These are phyloP conservation scores for Pyrrhia umbra DNA, from an alignment of 2,888 invertebrate genomes.

Conservation along the genomic window DNA sequence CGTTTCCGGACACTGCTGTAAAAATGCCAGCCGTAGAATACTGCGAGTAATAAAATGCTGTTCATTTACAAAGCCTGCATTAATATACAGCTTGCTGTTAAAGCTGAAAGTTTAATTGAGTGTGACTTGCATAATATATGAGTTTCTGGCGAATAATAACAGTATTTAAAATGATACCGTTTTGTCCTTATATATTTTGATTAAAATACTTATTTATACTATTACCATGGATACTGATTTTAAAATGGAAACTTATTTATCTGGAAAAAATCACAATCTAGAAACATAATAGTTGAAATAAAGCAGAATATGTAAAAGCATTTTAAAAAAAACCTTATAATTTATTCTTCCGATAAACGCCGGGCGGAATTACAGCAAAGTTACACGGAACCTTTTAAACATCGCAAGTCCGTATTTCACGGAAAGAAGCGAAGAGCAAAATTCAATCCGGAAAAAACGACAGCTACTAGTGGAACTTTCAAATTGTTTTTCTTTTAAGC, in stretches of 20 bases:
- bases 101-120: slow-evolving; percentile 36
- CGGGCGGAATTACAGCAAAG: slow-evolving; percentile 36
- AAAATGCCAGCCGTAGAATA: slow-evolving; percentile 45
- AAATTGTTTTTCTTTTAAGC: slow-evolving; percentile 79
- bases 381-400: slow-evolving; percentile 44
- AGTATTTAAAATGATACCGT: background rate
- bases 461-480: slow-evolving; percentile 67
- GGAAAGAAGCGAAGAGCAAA: slow-evolving; percentile 68
- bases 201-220: background rate
- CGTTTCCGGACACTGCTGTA: slow-evolving; percentile 46
- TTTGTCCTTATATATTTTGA: background rate
- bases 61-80: slow-evolving; percentile 39
- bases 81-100: slow-evolving; percentile 28
- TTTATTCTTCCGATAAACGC: slow-evolving; percentile 45
- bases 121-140: slow-evolving; percentile 27
- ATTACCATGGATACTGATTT: background rate
- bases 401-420: slow-evolving; percentile 45
- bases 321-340: slow-evolving; percentile 32
- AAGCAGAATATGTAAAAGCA: background rate
- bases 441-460: slow-evolving; percentile 70
- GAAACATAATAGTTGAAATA: background rate
- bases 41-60: slow-evolving; percentile 40
- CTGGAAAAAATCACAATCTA: background rate
- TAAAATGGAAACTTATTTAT: background rate
- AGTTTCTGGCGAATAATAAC: slow-evolving; percentile 14